Evolutionary conservation across 2,113 vertebrate species (phyloP).

Genomic region (Orientallactaga bullata): DNA sequence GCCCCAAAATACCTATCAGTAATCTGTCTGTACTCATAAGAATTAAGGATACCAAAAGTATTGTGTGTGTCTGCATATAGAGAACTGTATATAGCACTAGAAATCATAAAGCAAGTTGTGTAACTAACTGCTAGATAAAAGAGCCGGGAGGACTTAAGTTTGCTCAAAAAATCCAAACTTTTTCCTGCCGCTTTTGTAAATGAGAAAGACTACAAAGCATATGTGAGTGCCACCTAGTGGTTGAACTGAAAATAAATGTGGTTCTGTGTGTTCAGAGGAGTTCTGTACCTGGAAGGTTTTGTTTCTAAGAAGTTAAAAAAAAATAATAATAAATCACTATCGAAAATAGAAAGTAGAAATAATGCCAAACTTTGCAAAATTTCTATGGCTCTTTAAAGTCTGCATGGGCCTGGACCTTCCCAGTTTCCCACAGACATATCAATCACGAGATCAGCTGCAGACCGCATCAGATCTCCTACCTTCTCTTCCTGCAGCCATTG

Average conservation of each 20-base stretch:
- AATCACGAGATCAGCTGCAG: rapidly evolving
- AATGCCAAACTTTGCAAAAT: background rate
- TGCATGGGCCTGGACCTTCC: background rate
- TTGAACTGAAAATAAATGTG: background rate
- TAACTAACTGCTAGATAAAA: background rate
- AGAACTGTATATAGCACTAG: background rate
- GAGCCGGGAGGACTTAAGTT: background rate
- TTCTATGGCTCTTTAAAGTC: background rate
- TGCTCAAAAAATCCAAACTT: background rate
- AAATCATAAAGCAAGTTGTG: background rate
- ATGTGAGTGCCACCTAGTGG: constrained; percentile 61
- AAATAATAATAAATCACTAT: background rate
- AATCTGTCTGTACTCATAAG: constrained; percentile 29
- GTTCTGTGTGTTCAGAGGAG: background rate
- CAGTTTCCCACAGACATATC: background rate
- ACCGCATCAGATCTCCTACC: constrained; percentile 83
- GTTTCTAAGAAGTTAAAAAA: too few relatives aligned
- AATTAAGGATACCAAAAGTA: background rate
- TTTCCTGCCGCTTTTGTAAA: background rate
- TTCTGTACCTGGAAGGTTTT: background rate
- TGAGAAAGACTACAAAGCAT: background rate
- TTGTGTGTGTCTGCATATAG: background rate
- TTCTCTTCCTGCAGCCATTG: constrained; percentile 96
- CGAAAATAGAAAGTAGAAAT: background rate
- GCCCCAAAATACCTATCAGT: background rate